Percentiles rank a stretch among this genome's conserved stretches.
These are phyloP conservation scores for Micronycteris hirsuta DNA, from an alignment of 2,113 vertebrate genomes.

Conservation along the genomic window DNA sequence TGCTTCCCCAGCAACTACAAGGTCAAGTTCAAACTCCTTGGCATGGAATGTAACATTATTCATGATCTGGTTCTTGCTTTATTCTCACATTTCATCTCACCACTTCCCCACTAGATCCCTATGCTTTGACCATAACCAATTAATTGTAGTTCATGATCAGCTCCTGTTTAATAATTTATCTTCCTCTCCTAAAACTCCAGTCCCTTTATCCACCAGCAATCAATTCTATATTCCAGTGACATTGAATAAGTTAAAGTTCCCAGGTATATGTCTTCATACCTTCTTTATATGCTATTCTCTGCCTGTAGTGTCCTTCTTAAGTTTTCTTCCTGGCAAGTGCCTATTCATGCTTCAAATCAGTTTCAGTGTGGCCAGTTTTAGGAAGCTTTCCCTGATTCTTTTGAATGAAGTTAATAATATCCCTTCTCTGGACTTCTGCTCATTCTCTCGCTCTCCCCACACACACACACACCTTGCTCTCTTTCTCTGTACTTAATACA, in stretches of 20 bases:
- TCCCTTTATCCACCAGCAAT: neutral
- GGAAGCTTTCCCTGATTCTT: neutral
- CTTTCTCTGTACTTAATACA: neutral
- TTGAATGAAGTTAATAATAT: neutral
- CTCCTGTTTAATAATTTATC: neutral
- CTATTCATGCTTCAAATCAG: neutral
- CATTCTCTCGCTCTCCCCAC: too few species aligned
- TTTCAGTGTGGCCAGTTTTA: neutral
- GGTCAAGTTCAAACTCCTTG: neutral
- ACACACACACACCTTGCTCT: too few species aligned
- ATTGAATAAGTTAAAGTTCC: neutral
- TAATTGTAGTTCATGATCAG: neutral
- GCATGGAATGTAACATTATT: neutral
- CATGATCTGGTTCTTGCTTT: neutral
- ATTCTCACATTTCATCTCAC: neutral
- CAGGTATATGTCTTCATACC: neutral
- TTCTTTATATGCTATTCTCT: neutral
- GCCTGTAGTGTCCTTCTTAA: neutral
- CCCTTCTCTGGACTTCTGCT: neutral
- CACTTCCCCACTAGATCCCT: neutral
- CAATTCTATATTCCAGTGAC: neutral
- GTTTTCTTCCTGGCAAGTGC: neutral
- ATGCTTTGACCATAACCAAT: neutral
- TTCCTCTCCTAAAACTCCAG: neutral
- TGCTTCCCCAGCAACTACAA: neutral